Percentiles rank a stretch among this genome's conserved stretches.
Conservation (phyloP, 2,888 invertebrate genomes). For the Troides aeacus region DNA sequence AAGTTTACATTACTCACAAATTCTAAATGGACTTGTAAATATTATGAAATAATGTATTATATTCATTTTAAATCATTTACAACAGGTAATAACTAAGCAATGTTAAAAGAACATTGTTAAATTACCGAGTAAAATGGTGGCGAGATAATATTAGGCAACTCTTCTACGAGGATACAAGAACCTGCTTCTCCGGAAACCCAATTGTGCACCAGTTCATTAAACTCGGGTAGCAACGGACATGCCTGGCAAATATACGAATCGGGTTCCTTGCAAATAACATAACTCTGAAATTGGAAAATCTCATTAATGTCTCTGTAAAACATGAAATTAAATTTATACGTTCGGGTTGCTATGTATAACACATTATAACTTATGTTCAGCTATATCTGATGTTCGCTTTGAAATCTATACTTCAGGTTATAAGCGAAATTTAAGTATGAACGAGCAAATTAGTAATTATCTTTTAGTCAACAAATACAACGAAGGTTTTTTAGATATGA, state of each 20-base stretch:
- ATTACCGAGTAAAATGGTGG: conserved; percentile 8
- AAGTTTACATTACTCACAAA: background rate
- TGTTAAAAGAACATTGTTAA: background rate
- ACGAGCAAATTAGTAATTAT: background rate
- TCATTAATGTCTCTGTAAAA: background rate
- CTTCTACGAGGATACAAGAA: background rate
- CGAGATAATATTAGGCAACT: background rate
- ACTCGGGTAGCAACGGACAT: conserved; percentile 36
- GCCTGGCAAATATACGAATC: conserved; percentile 45
- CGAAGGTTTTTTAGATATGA: background rate
- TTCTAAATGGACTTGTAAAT: background rate
- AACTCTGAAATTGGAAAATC: conserved; percentile 41
- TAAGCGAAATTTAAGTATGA: no score
- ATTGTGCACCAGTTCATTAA: background rate
- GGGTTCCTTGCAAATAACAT: conserved; percentile 50
- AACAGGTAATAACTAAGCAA: background rate
- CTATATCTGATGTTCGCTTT: no score
- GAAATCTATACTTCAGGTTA: no score
- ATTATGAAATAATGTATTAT: background rate
- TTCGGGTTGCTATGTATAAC: no score
- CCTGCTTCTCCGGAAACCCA: background rate
- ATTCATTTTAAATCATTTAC: background rate
- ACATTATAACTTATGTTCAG: no score
- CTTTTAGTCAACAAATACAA: background rate
- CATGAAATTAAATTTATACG: background rate